Conservation (phyloP, 2,888 invertebrate species). For the Lycocerus yunnanus region DNA sequence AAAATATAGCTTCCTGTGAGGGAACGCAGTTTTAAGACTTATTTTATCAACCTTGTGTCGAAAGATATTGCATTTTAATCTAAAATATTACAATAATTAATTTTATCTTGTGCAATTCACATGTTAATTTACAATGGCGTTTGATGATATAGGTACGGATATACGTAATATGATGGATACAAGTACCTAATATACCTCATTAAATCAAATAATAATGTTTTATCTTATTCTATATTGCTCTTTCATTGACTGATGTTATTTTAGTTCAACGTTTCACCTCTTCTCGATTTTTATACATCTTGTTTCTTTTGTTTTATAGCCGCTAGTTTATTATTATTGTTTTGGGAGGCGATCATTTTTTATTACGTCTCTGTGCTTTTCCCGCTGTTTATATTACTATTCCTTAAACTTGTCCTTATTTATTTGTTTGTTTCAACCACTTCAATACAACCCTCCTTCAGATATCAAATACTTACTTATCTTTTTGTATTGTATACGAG, state of each 20-base stretch:
- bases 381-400: background rate
- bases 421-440: background rate
- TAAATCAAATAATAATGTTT: background rate
- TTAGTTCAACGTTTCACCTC: background rate
- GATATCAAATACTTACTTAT: background rate
- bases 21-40: background rate
- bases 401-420: background rate
- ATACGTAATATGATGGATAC: background rate
- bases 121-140: background rate
- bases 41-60: background rate
- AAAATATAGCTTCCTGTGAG: background rate
- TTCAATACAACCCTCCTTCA: background rate
- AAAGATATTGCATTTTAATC: background rate
- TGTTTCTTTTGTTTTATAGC: background rate
- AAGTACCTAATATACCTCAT: background rate
- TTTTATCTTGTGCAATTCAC: background rate
- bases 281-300: background rate
- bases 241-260: background rate
- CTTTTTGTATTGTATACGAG: background rate
- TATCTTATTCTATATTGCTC: background rate
- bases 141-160: background rate
- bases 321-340: background rate
- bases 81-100: background rate
- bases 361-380: background rate
- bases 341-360: background rate